Conservation (phyloP, 2,888 invertebrate genomes). For the Patella caerulea region DNA sequence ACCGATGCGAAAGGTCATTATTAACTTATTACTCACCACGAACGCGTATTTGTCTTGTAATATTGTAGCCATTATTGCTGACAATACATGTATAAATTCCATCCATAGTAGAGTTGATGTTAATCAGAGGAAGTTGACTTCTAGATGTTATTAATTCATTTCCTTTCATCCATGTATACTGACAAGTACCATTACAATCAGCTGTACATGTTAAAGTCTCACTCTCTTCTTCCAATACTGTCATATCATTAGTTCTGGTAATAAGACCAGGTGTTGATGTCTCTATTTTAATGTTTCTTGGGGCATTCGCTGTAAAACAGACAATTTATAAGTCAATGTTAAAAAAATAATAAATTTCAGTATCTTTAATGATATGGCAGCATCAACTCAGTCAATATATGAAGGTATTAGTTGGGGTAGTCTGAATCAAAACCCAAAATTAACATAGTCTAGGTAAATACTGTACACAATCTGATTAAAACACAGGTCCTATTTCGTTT, state of each 20-base stretch:
- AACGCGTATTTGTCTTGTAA: neutral
- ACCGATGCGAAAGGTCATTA: too few species aligned
- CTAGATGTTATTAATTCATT: neutral
- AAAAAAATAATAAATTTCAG: too few species aligned
- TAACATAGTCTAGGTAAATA: too few species aligned
- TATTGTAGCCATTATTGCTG: neutral
- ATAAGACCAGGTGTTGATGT: neutral
- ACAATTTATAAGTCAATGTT: neutral
- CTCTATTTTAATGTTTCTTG: neutral
- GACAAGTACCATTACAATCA: neutral
- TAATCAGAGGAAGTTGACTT: neutral
- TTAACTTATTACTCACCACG: too few species aligned
- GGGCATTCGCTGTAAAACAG: neutral
- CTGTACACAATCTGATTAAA: too few species aligned
- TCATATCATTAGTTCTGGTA: neutral
- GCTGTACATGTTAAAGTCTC: neutral
- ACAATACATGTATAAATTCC: neutral
- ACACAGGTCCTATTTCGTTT: too few species aligned
- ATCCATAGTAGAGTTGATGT: neutral
- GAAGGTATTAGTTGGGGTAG: too few species aligned
- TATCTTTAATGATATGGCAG: too few species aligned
- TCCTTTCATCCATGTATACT: neutral
- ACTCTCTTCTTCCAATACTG: neutral
- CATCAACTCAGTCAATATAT: too few species aligned
- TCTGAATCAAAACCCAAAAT: too few species aligned